Evolutionary conservation across 2,113 vertebrate genomes (phyloP).

Genomic region (Oreochromis aureus): DNA sequence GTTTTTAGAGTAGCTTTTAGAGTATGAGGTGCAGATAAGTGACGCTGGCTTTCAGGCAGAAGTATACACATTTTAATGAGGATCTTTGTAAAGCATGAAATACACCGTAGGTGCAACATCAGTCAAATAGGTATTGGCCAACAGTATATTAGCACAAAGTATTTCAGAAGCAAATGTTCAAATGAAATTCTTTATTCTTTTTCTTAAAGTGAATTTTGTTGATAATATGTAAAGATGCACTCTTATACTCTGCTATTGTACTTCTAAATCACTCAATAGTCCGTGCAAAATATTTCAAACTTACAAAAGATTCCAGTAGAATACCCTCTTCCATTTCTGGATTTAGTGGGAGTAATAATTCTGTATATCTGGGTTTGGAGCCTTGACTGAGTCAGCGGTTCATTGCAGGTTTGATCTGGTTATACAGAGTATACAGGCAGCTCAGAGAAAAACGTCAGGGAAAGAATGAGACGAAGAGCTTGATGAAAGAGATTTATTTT

Average conservation of each 20-base stretch:
- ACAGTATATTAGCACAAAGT: neutral
- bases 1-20: neutral
- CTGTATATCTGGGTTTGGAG: neutral
- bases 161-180: neutral
- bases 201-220: neutral
- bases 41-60: neutral
- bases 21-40: neutral
- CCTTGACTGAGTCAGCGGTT: constrained; percentile 33
- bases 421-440: constrained; percentile 19
- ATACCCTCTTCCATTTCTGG: neutral
- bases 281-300: neutral
- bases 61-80: neutral
- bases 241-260: neutral
- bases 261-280: neutral
- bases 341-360: constrained; percentile 22
- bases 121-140: neutral
- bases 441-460: constrained; percentile 3
- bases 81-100: neutral
- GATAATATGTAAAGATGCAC: neutral
- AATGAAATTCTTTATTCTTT: neutral
- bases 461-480: constrained; percentile 35
- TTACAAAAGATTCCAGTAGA: neutral
- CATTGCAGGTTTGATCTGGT: constrained; percentile 35
- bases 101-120: neutral
- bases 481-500: constrained; percentile 72